phyloP scores from a whole-genome alignment of 2,888 invertebrate genomes.

The Hartigia nigra region DNA sequence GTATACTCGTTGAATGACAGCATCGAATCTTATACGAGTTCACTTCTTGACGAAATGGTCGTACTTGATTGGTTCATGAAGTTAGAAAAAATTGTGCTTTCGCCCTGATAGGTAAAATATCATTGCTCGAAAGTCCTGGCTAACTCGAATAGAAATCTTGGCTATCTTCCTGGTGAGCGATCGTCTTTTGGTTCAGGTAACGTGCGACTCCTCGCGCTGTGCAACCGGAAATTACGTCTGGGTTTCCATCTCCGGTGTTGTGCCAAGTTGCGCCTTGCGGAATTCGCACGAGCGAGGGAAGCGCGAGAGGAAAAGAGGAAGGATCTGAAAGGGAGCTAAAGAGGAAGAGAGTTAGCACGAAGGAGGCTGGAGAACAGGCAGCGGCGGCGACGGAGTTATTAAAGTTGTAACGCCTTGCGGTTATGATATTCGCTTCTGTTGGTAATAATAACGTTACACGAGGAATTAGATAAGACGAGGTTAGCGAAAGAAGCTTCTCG shows the following conservation, averaged over 20 bases:
- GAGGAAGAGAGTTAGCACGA: slow-evolving; percentile 14
- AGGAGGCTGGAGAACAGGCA: slow-evolving; percentile 16
- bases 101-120: background rate
- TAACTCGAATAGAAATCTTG: slow-evolving; percentile 41
- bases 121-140: background rate
- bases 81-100: background rate
- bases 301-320: slow-evolving; percentile 16
- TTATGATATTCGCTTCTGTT: slow-evolving; percentile 33
- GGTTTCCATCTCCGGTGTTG: slow-evolving; percentile 65
- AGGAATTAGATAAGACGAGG: slow-evolving; percentile 18
- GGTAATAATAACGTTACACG: slow-evolving; percentile 32
- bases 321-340: slow-evolving; percentile 13
- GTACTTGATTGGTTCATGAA: background rate
- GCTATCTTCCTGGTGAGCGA: slow-evolving; percentile 45
- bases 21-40: background rate
- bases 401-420: slow-evolving; percentile 45
- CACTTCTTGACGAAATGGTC: background rate
- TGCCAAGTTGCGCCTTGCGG: slow-evolving; percentile 50
- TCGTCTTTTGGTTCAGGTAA: slow-evolving; percentile 62
- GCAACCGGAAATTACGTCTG: slow-evolving; percentile 65
- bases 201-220: slow-evolving; percentile 38
- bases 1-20: background rate
- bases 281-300: slow-evolving; percentile 30
- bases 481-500: background rate
- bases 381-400: slow-evolving; percentile 47